A percentile compares a stretch with the other conserved stretches of the same genome.
Conservation (phyloP, 2,888 invertebrate genomes). For the Mechanitis messenoides region DNA sequence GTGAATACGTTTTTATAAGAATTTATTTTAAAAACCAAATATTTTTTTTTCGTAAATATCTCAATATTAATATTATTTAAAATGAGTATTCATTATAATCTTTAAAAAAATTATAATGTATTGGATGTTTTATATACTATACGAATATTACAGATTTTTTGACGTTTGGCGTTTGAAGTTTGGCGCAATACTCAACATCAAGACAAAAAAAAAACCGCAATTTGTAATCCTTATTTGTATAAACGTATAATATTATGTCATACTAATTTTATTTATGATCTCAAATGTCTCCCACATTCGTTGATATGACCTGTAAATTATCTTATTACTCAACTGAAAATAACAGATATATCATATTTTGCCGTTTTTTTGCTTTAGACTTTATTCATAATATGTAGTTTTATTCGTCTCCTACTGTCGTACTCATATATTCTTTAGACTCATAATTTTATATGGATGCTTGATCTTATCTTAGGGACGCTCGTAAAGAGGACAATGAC, state of each 20-base stretch:
- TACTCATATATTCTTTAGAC: constrained; percentile 25
- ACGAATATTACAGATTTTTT: no score
- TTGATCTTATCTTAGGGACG: constrained; percentile 48
- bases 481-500: constrained; percentile 54
- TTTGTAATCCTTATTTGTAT: no score
- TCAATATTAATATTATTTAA: no score
- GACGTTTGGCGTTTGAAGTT: no score
- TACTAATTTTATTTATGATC: not conserved
- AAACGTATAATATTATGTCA: not conserved
- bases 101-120: no score
- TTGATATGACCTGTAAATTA: not conserved
- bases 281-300: not conserved
- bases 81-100: no score
- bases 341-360: not conserved
- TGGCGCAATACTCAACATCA: no score
- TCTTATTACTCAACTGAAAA: not conserved
- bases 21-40: no score
- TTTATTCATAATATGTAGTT: not conserved
- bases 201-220: no score
- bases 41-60: no score
- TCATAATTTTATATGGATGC: constrained; percentile 36
- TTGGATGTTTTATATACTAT: no score
- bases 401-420: constrained; percentile 20
- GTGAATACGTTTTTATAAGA: not conserved
- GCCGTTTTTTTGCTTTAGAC: not conserved